Evolutionary conservation across 2,797 vertebrate species (phyloP).

Genomic region (Hyperoplus immaculatus): DNA sequence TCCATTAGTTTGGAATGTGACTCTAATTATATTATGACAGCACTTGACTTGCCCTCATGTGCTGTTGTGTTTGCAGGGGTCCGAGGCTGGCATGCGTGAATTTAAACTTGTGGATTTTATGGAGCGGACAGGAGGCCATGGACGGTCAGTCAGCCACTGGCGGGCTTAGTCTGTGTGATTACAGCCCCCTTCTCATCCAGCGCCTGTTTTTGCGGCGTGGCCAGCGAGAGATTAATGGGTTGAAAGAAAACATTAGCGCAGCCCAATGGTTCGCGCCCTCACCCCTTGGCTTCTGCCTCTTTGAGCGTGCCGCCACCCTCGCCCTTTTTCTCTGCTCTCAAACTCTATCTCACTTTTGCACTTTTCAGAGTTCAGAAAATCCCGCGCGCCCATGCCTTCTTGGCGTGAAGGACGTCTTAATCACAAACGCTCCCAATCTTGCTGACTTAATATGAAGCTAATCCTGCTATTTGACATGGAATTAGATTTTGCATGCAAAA

Average conservation of each 20-base stretch:
- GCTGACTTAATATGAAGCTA: neutral
- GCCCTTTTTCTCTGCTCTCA: slow-evolving; percentile 2
- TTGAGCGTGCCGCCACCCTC: slow-evolving; percentile 27
- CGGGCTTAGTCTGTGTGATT: slow-evolving; percentile 75
- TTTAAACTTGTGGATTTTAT: slow-evolving; percentile 44
- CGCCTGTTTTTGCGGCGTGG: slow-evolving; percentile 62
- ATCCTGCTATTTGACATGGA: neutral
- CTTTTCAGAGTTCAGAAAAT: neutral
- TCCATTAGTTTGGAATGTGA: neutral
- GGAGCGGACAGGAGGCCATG: slow-evolving; percentile 47
- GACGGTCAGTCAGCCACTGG: slow-evolving; percentile 57
- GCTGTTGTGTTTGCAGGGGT: slow-evolving; percentile 38
- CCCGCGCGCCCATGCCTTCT: too few relatives aligned
- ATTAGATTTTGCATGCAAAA: neutral
- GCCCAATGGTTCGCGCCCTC: slow-evolving; percentile 45
- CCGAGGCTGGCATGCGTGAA: slow-evolving; percentile 65
- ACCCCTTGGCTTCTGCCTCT: slow-evolving; percentile 53
- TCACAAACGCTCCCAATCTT: slow-evolving; percentile 12
- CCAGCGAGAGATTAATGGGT: slow-evolving; percentile 72
- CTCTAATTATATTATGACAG: neutral
- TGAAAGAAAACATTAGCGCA: slow-evolving; percentile 73
- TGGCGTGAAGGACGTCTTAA: slow-evolving; percentile 18
- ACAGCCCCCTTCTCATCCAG: slow-evolving; percentile 63
- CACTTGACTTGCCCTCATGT: slow-evolving; percentile 14
- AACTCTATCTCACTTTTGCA: neutral